These are phyloP conservation scores for Aegotheles bennettii DNA, from an alignment of 2,113 vertebrate genomes.

Conservation along the genomic window DNA sequence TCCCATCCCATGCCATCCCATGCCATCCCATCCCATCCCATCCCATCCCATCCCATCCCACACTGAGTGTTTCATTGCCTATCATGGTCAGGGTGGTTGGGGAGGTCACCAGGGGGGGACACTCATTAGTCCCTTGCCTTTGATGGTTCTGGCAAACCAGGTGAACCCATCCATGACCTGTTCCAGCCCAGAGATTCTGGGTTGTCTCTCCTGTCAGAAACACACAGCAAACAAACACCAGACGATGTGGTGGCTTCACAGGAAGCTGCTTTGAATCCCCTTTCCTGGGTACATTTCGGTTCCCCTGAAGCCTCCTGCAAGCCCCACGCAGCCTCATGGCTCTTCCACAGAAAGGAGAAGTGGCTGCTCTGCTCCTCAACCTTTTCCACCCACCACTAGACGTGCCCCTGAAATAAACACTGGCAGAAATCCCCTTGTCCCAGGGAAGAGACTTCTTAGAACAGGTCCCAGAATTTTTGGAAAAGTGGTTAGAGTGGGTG, in stretches of 20 bases:
- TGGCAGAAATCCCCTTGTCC: neutral
- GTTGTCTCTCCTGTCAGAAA: neutral
- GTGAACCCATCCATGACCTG: accelerated
- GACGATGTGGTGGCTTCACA: no score
- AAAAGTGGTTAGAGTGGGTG: neutral
- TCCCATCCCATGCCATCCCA: no score
- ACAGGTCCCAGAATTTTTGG: accelerated
- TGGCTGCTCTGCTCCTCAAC: accelerated
- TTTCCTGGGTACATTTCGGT: neutral
- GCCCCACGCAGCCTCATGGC: accelerated
- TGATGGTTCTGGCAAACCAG: neutral
- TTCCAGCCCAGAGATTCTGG: neutral
- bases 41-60: neutral
- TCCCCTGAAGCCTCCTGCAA: neutral
- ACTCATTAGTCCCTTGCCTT: neutral
- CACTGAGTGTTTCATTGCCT: neutral
- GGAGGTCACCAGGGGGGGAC: no score
- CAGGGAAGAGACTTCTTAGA: neutral
- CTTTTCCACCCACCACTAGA: accelerated
- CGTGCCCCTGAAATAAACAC: accelerated
- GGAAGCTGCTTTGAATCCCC: neutral
- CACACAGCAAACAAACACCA: accelerated
- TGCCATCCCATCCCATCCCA: neutral
- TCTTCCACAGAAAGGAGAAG: neutral
- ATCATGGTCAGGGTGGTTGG: neutral